phyloP scores from a whole-genome alignment of 2,113 vertebrate genomes.

The Heliornis fulica region DNA sequence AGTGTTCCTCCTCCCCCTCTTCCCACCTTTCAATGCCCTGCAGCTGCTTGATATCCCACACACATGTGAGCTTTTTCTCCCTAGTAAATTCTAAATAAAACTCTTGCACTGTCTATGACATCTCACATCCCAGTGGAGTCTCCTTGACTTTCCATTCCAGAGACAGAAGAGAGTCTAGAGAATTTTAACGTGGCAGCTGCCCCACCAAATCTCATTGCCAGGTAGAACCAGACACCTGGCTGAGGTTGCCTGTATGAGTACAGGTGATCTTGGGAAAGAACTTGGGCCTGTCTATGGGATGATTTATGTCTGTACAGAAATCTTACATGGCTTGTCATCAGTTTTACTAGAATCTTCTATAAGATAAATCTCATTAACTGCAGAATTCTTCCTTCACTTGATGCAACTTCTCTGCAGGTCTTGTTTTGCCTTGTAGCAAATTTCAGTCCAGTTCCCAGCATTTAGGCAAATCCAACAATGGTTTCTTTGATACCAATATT shows the following conservation, averaged over 20 bases:
- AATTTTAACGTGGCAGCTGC: too few species aligned
- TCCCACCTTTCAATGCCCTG: too few species aligned
- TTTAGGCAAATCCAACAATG: background rate
- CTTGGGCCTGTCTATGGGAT: accelerated
- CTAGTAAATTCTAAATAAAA: too few species aligned
- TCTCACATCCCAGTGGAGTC: too few species aligned
- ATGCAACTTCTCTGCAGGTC: background rate
- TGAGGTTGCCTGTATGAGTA: accelerated
- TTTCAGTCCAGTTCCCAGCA: background rate
- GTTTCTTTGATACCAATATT: background rate
- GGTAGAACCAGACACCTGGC: background rate
- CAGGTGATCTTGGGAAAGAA: background rate
- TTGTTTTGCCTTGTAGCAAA: background rate
- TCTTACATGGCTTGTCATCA: accelerated
- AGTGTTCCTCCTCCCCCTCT: too few species aligned
- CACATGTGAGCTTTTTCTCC: too few species aligned
- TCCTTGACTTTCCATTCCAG: too few species aligned
- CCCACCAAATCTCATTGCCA: too few species aligned
- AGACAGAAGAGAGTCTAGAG: too few species aligned
- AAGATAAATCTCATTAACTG: background rate
- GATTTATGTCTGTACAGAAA: background rate
- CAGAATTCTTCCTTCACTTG: background rate
- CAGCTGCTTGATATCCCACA: too few species aligned
- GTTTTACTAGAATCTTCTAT: background rate
- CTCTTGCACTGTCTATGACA: too few species aligned